Conservation (phyloP, 2,797 vertebrate species). For the Leucoraja ocellata region DNA sequence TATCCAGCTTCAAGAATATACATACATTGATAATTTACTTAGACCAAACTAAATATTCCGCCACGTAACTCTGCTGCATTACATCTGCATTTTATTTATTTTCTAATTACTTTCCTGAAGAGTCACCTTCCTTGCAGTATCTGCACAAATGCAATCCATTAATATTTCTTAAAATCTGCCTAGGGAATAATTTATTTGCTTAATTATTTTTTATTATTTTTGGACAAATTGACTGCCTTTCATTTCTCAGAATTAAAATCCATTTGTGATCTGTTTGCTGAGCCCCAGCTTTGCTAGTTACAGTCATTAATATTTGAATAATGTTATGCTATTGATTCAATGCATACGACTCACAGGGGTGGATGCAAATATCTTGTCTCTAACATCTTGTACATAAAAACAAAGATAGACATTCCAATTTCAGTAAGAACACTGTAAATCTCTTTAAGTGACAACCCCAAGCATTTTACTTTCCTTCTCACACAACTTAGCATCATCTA, state of each 20-base stretch:
- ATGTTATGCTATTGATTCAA: background rate
- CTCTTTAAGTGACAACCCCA: background rate
- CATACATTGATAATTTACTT: background rate
- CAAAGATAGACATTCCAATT: background rate
- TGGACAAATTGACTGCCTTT: background rate
- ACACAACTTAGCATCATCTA: background rate
- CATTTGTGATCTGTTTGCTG: background rate
- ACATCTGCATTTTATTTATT: conserved; percentile 7
- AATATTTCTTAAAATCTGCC: background rate
- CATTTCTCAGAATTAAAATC: background rate
- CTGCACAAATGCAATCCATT: background rate
- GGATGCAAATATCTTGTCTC: background rate
- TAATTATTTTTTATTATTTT: background rate
- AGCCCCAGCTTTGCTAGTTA: background rate
- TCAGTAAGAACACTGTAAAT: background rate
- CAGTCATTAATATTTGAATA: background rate
- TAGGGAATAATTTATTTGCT: background rate
- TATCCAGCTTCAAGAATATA: background rate
- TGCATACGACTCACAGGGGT: background rate
- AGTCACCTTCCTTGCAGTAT: background rate
- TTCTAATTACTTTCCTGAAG: background rate
- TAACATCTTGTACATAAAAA: background rate
- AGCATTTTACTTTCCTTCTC: conserved; percentile 13
- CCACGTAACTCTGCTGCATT: background rate
- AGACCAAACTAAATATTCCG: background rate